Evolutionary conservation across 2,113 vertebrate genomes (phyloP).

Genomic region (Protomyctophum bolini): DNA sequence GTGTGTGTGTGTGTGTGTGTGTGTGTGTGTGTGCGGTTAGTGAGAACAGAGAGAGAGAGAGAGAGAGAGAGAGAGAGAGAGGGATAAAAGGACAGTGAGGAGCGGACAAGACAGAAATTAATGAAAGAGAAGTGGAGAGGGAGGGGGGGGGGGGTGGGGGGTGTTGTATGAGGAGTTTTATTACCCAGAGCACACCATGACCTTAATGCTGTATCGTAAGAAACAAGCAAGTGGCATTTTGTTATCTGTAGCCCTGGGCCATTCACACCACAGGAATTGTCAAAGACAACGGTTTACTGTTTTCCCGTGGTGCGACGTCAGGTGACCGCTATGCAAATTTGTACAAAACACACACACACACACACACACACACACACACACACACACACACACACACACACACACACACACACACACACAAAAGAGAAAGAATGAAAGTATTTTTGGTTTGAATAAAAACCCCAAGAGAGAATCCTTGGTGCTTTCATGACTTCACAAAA

Average conservation of each 20-base stretch:
- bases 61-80: not conserved
- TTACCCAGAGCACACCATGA: constrained; percentile 55
- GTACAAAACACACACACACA: constrained; percentile 1
- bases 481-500: no score
- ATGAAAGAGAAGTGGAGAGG: constrained; percentile 3
- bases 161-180: constrained; percentile 11
- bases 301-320: constrained; percentile 27
- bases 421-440: not conserved
- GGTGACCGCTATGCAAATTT: constrained; percentile 25
- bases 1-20: no score
- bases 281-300: constrained; percentile 14
- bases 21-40: no score
- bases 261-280: constrained; percentile 21
- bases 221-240: constrained; percentile 52
- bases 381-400: not conserved
- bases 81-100: no score
- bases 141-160: constrained; percentile 28
- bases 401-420: not conserved
- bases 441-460: no score
- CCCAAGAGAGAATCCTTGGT: no score
- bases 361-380: constrained; percentile 3
- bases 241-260: constrained; percentile 9
- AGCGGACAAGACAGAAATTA: not conserved
- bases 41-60: not conserved
- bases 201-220: constrained; percentile 54